A percentile compares a stretch with the other conserved stretches of the same genome.
Evolutionary conservation across 2,113 vertebrate species (phyloP).

Genomic region (Hippocampus abdominalis): DNA sequence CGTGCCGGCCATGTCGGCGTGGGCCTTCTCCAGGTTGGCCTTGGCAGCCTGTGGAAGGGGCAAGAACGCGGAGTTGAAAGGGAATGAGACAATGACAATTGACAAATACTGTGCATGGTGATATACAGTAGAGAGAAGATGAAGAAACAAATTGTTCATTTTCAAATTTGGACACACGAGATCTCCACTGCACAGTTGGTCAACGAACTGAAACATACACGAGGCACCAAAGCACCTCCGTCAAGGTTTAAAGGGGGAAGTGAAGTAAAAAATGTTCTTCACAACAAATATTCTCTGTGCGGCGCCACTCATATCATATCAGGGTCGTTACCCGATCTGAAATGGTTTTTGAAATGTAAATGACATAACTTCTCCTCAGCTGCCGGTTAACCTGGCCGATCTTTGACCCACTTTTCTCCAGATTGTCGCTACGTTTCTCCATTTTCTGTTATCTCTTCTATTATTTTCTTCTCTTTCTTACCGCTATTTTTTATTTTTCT

Average conservation of each 20-base stretch:
- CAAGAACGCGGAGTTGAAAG: neutral
- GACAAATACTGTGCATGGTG: neutral
- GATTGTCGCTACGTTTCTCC: no score
- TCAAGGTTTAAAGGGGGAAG: neutral
- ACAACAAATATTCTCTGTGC: no score
- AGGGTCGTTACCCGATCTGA: no score
- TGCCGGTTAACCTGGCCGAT: no score
- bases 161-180: neutral
- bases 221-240: neutral
- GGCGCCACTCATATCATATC: no score
- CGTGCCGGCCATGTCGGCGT: constrained; percentile 70
- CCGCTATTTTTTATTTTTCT: no score
- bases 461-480: no score
- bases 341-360: no score
- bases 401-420: no score
- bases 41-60: constrained; percentile 76
- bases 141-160: neutral
- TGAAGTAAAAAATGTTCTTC: no score
- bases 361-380: no score
- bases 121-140: neutral
- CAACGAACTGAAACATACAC: neutral
- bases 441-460: no score
- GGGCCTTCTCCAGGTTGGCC: constrained; percentile 89
- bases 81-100: neutral
- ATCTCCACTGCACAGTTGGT: neutral